Evolutionary conservation across 2,888 invertebrate genomes (phyloP), one percentile per base, ranked within the genome.

Genomic region (Brenthis hecate): DNA sequence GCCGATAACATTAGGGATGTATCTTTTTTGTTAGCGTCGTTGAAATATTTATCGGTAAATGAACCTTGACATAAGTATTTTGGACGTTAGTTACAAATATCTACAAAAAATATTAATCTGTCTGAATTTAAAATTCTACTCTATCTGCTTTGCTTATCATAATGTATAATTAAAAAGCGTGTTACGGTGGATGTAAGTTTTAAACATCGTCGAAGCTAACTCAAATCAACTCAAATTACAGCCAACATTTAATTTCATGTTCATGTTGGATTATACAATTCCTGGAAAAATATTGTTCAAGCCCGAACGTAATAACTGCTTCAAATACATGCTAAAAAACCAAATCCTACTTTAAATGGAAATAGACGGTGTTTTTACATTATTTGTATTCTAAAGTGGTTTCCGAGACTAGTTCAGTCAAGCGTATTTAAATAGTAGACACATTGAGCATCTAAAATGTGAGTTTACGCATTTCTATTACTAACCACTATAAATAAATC

Each of bases 1-100:
- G 78, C 84, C 83, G 85, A 86, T 81, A 82, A 83, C 81, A 87
- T 88, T 87, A 88, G 70, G 66, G 68, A 70, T 62, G 61, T 60
- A 55, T n/a, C 63, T 70, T 68, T 65, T 70, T 63, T 66, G 55
- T 60, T 50, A 32, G 36, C 36, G 23, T 53, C 36, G 62, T 62
- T 54, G 43, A 62, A 43, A 54, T 36, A 14, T 43, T 53, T 62
- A 62, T 53, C 62, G 19, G 19, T 62, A 51, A 51, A 62, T 53
- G 62, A 62, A 53, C 62, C 62, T 62, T 62, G 62, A 62, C 62
- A 62, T 62, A 8, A 14, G 43, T 51, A 16, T 11, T 32, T 61
- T 51, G 3, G 51, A 13, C 13, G 13, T 13, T 47, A 3, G 3
- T 23, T 23, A 47, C 47, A 48, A 47, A 58, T 23, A 57, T 47